Evolutionary conservation across 2,797 vertebrate genomes (phyloP).

Genomic region (Rhinophrynus dorsalis): DNA sequence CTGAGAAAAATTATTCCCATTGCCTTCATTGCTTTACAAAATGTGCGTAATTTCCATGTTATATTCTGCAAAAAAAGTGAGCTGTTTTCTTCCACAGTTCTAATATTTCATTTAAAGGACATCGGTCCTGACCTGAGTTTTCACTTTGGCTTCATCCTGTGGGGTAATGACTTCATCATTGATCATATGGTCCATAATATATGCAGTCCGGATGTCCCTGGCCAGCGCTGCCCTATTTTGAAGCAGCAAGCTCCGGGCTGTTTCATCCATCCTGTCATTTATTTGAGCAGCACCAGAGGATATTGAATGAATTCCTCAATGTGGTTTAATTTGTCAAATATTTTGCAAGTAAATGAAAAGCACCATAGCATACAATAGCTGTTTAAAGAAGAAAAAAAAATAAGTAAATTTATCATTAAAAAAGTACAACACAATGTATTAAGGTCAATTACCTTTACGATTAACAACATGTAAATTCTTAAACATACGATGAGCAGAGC

Average conservation of each 20-base stretch:
- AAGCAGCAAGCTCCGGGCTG: slow-evolving; percentile 82
- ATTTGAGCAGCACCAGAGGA: slow-evolving; percentile 1
- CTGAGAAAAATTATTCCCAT: too few species aligned
- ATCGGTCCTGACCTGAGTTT: slow-evolving; percentile 78
- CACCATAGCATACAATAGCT: not conserved
- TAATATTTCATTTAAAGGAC: too few species aligned
- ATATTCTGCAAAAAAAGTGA: too few species aligned
- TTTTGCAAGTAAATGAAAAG: not conserved
- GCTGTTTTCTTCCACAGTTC: too few species aligned
- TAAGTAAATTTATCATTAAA: not conserved
- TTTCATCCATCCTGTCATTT: slow-evolving; percentile 76
- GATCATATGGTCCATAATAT: slow-evolving; percentile 94
- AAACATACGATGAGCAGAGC: too few species aligned
- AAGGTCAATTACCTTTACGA: too few species aligned
- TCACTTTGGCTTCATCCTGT: slow-evolving; percentile 84
- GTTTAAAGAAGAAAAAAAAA: not conserved
- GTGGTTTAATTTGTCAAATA: not conserved
- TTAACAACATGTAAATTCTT: too few species aligned
- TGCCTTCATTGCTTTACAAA: too few species aligned
- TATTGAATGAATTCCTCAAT: not conserved
- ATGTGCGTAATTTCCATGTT: too few species aligned
- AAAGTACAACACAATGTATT: too few species aligned
- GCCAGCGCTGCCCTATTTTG: slow-evolving; percentile 77
- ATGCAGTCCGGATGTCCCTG: slow-evolving; percentile 86
- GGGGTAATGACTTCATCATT: slow-evolving; percentile 77